A percentile compares a stretch with the other conserved stretches of the same genome.
Conservation (phyloP, 2,797 vertebrate species). For the Melopsittacus undulatus region DNA sequence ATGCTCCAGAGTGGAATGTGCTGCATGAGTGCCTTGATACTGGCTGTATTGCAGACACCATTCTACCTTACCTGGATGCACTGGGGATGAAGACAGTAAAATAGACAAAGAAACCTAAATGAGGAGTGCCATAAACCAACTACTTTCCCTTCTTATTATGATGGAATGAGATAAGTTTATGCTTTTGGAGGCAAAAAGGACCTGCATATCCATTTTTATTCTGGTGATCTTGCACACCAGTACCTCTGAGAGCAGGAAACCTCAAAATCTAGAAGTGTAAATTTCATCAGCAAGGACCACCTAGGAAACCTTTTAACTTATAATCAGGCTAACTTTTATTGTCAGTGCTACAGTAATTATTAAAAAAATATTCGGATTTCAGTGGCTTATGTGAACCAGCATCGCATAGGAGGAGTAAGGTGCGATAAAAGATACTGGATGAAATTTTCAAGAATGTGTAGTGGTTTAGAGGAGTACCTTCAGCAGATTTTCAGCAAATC, state of each 20-base stretch:
- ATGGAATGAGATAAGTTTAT: not conserved
- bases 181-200: not conserved
- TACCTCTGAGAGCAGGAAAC: not conserved
- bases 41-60: not conserved
- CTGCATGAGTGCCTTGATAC: not conserved
- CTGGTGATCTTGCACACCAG: not conserved
- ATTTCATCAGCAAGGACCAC: not conserved
- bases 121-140: not conserved
- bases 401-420: not conserved
- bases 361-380: not conserved
- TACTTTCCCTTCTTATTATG: not conserved
- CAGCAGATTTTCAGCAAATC: not conserved
- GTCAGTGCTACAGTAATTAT: not conserved
- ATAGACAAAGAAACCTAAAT: not conserved
- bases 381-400: not conserved
- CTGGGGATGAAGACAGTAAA: not conserved
- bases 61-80: not conserved
- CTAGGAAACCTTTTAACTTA: not conserved
- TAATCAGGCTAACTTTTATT: not conserved
- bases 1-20: not conserved
- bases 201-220: not conserved
- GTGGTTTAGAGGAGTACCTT: not conserved
- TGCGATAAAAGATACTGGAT: not conserved
- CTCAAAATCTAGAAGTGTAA: constrained; percentile 7
- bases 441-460: not conserved